These are phyloP conservation scores for Phyllopteryx taeniolatus DNA, from an alignment of 2,113 vertebrate species.

Conservation along the genomic window DNA sequence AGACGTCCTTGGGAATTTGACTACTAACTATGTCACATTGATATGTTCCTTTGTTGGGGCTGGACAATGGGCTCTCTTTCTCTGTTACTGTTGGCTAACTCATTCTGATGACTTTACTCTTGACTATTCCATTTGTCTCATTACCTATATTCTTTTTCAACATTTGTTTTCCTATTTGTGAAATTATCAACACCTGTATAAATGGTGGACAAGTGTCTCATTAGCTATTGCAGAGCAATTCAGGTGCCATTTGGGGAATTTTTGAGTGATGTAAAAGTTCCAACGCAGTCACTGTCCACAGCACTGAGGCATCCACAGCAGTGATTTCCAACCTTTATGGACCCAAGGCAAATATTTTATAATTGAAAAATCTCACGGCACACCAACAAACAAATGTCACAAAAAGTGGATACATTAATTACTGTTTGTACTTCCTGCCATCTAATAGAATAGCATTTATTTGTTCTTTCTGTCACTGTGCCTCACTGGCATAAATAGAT, in stretches of 20 bases:
- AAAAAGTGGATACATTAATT: too few species aligned
- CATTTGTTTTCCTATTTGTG: slow-evolving; percentile 3
- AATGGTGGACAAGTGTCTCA: background rate
- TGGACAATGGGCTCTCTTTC: slow-evolving; percentile 81
- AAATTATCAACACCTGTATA: slow-evolving; percentile 12
- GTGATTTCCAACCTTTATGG: too few species aligned
- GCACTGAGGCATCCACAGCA: background rate
- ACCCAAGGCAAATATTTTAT: too few species aligned
- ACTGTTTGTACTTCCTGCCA: too few species aligned
- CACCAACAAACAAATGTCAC: too few species aligned
- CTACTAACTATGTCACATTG: slow-evolving; percentile 96
- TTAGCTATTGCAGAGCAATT: background rate
- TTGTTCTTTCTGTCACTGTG: too few species aligned
- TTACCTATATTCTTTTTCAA: slow-evolving; percentile 2
- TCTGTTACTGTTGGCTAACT: slow-evolving; percentile 37
- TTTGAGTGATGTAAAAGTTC: background rate
- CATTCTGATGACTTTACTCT: slow-evolving; percentile 55
- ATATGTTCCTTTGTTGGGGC: slow-evolving; percentile 86
- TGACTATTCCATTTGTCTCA: slow-evolving; percentile 33
- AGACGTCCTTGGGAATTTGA: slow-evolving; percentile 99
- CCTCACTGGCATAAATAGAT: too few species aligned
- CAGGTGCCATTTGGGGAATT: background rate
- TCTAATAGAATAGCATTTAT: too few species aligned
- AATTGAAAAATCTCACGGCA: too few species aligned
- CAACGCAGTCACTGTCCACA: background rate